Evolutionary conservation across 2,113 vertebrate genomes (phyloP).

Genomic region (Myotis lucifugus): DNA sequence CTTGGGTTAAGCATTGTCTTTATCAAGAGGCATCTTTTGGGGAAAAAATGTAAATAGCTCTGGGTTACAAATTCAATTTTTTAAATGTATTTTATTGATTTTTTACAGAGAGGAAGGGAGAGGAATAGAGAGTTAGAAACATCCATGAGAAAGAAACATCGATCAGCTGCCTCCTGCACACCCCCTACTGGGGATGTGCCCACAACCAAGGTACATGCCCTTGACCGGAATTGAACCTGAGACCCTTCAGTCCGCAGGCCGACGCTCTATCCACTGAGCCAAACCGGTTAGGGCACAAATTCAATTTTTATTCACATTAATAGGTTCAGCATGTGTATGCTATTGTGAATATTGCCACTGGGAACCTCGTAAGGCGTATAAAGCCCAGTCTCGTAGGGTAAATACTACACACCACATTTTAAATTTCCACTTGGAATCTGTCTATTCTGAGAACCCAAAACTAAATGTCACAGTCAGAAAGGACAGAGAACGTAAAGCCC

Average conservation of each 20-base stretch:
- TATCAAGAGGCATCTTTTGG: not conserved
- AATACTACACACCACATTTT: not conserved
- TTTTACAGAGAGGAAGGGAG: no score
- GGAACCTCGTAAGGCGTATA: not conserved
- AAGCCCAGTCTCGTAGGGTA: not conserved
- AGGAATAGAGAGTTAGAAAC: no score
- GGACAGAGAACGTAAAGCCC: not conserved
- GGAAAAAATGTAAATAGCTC: not conserved
- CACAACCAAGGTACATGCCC: no score
- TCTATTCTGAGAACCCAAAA: slow-evolving; percentile 5
- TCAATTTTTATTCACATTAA: slow-evolving; percentile 18
- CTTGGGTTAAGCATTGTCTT: not conserved
- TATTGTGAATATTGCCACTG: not conserved
- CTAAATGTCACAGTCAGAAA: slow-evolving; percentile 11
- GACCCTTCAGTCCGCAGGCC: no score
- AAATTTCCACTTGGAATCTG: not conserved
- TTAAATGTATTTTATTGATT: not conserved
- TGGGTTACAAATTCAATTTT: slow-evolving; percentile 15
- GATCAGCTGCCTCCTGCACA: no score
- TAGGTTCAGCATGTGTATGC: not conserved
- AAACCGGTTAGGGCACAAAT: not conserved
- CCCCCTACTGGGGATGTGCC: no score
- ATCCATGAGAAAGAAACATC: no score
- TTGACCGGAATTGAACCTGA: no score
- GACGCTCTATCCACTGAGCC: no score